A percentile compares a stretch with the other conserved stretches of the same genome.
Evolutionary conservation across 2,888 invertebrate species (phyloP).

Genomic region (Parnassius mnemosyne): DNA sequence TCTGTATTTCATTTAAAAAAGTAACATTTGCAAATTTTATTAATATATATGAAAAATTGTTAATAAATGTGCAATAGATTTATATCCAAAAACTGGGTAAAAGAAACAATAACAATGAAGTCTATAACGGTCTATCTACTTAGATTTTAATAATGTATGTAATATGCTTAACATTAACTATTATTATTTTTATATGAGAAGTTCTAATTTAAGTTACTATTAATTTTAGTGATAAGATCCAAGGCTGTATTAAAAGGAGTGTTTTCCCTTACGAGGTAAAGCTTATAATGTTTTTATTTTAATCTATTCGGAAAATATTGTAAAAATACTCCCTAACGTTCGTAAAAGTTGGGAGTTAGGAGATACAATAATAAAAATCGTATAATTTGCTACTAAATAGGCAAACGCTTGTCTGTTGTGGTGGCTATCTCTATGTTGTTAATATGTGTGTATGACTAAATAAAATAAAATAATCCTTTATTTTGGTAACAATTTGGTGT

Average conservation of each 20-base stretch:
- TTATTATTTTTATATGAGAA: constrained; percentile 75
- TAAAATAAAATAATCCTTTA: constrained; percentile 70
- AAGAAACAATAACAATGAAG: constrained; percentile 45
- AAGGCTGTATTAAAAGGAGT: constrained; percentile 79
- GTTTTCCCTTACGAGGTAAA: constrained; percentile 57
- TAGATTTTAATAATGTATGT: constrained; percentile 61
- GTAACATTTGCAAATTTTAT: neutral
- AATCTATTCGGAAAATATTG: constrained; percentile 49
- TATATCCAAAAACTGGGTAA: constrained; percentile 18
- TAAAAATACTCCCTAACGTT: constrained; percentile 62
- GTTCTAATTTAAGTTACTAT: constrained; percentile 74
- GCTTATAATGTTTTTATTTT: constrained; percentile 49
- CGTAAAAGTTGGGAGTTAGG: constrained; percentile 46
- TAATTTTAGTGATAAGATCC: constrained; percentile 75
- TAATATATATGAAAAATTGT: neutral
- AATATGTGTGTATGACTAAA: constrained; percentile 73
- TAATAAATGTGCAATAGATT: constrained; percentile 26
- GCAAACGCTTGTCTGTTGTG: constrained; percentile 46
- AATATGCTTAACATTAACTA: constrained; percentile 55
- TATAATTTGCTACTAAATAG: constrained; percentile 22
- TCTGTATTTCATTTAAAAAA: neutral
- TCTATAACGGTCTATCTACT: constrained; percentile 74
- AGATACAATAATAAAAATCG: constrained; percentile 25
- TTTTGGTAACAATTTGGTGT: constrained; percentile 80
- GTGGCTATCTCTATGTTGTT: constrained; percentile 63